Evolutionary conservation across 2,113 vertebrate genomes (phyloP).

Genomic region (Leptocoma aspasia): DNA sequence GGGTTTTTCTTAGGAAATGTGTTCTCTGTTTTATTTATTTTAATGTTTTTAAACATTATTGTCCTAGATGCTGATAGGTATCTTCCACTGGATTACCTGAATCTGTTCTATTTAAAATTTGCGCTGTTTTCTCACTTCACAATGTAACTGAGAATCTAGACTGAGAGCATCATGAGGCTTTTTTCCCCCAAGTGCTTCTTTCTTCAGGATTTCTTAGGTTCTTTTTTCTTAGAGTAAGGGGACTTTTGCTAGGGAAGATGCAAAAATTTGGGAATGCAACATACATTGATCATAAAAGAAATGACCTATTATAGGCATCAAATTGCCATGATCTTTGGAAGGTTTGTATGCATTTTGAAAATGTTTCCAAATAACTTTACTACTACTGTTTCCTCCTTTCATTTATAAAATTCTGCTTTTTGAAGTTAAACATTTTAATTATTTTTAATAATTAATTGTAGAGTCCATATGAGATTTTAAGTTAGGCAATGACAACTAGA

Average conservation of each 20-base stretch:
- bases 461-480: neutral
- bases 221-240: neutral
- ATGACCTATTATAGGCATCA: neutral
- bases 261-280: neutral
- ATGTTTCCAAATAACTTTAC: neutral
- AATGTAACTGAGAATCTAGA: neutral
- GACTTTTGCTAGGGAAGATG: neutral
- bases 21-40: neutral
- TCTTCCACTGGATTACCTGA: neutral
- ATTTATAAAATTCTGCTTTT: neutral
- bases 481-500: neutral
- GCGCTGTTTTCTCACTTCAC: neutral
- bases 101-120: neutral
- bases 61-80: neutral
- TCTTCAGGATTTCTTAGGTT: neutral
- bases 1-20: rapidly evolving
- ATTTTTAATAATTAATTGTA: neutral
- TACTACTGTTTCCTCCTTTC: neutral
- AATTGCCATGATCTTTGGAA: neutral
- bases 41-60: neutral
- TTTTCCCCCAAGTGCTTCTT: neutral
- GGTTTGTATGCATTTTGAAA: neutral
- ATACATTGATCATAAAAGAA: neutral
- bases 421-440: neutral
- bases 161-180: rapidly evolving